Base-by-base conservation (phyloP, 1,140 invertebrate species). In the Arion vulgaris region DNA sequence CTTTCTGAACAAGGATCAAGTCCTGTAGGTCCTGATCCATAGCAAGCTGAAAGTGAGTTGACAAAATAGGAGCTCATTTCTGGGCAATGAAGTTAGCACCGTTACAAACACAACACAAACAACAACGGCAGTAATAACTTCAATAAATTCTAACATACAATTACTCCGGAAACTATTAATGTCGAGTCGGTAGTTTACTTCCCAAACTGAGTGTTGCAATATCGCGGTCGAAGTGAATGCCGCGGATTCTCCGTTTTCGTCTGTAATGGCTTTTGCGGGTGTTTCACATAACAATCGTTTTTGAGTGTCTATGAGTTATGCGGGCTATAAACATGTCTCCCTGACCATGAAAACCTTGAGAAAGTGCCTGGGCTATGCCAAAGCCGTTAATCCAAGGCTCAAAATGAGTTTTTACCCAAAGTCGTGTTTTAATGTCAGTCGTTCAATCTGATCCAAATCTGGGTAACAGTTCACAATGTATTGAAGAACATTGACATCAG, bases 21-120 rank as follows among this genome's bases (percentile, higher is more conserved):
- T 36, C 86, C 86, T n/a, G 85, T 84, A n/a, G 88, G 86, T 15
- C 62, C 83, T 76, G 89, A 88, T 32, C 89, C 89, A 75, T 91
- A 91, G 84, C 90, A 91, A 72, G 90, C 86, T 38, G 90, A 89
- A 53, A 91, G 84, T 53, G 90, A 91, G 85, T 91, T 91, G 45
- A 91, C 90, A 83, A 91, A 91, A 86, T 91, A 91, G 57, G 90
- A 91, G 82, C 90, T 91, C 90, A 91, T 91, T 81, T 86, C 53
- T 78, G 53, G 13, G 28, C 57, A 28, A 76, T 76, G 41, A 41
- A 26, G 71, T 66, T 32, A 11, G 7, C 62, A 66, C 62, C n/a
- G 28, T 7, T 28, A 32, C n/a, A n/a, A n/a, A n/a, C 53, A 57
- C 2, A 9, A 23, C 62, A 66, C n/a, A 34, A n/a, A 32, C 62